Evolutionary conservation across 2,797 vertebrate species (phyloP), one percentile per base, ranked within the genome.

Genomic region (Etheostoma perlongum): DNA sequence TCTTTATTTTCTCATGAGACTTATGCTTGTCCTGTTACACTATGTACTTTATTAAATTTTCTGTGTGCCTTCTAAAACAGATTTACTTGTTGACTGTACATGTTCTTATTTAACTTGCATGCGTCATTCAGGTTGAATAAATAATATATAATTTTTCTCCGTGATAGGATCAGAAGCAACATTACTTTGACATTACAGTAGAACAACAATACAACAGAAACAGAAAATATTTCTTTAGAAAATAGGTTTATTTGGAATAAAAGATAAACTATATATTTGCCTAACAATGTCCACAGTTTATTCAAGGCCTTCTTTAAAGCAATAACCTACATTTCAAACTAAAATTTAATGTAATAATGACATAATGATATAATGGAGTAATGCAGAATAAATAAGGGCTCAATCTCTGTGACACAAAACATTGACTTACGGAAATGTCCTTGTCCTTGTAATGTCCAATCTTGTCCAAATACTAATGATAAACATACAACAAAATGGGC

Each of bases 81-180:
- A 62, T 64, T 58, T 51, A 16, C 19, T 75, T 70, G 60, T 58
- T 23, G 9, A 52, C 59, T 30, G 23, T 46, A 47, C 18, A 61
- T n/a, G 19, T 6, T 27, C 12, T 23, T 11, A 18, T 36, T 69
- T 11, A 27, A 47, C 5, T 27, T 52, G 16, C 15, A 3, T 21
- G 7, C 0, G 5, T 62, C 15, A 49, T 25, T 52, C 18, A 33
- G 25, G 15, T 25, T 27, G 6, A 63, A 49, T 21, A 21, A 5
- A n/a, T 27, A 27, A n/a, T 30, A 33, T 19, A 0, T 0, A 11
- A 8, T 46, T 16, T 30, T 33, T 46, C 8, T 44, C 10, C 33
- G 1, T 30, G 40, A 23, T 1, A 23, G 21, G 21, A 23, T 23
- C 21, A 23, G 21, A 23, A 23, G 21, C 21, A 23, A 23, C 21